Base-by-base conservation (phyloP, 2,113 vertebrate genomes). In the Leucosticte australis region DNA sequence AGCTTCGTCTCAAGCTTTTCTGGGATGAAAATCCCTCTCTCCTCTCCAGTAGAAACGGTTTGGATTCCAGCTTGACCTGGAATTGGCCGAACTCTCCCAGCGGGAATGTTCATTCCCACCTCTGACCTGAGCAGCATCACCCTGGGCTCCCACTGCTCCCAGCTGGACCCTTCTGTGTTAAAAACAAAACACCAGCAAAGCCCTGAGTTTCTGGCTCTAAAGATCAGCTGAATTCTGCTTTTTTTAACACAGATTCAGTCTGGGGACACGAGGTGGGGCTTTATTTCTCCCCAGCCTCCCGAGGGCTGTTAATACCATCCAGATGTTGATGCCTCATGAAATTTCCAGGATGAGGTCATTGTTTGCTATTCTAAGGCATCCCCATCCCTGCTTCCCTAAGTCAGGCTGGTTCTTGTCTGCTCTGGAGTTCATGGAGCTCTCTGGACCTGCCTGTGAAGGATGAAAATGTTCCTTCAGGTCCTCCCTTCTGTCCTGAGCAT, bases 331-430 rank as follows among this genome's bases (percentile, higher is more conserved):
- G 89, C 76, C 92, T 93, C 33, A 5, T 60, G 89, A 76, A 81
- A 31, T 94, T 94, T 96, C 80, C 91, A 94, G 87, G 80, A 13
- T 97, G 94, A 97, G 84, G 67, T 97, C 92, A 94, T 83, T 92
- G 91, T 95, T 97, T 96, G 93, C 95, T 96, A 68, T 94, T 92
- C 18, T 78, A 7, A 87, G 95, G 89, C 85, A 93, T 89, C 95
- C 95, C 91, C 50, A 1, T 46, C 57, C 46, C 67, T 39, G 20
- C 55, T 77, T 11, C 63, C 65, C 20, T 1, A 9, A 83, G 41
- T 10, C 46, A 24, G 80, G 57, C 89, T 31, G 56, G 35, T 67
- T 39, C 60, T 87, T 60, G 69, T 71, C 92, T 76, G 83, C 95
- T 75, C 23, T 46, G 52, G 59, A 60, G 52, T 13, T 77, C n/a